Evolutionary conservation across 2,113 vertebrate species (phyloP).

Genomic region (Abramis brama): DNA sequence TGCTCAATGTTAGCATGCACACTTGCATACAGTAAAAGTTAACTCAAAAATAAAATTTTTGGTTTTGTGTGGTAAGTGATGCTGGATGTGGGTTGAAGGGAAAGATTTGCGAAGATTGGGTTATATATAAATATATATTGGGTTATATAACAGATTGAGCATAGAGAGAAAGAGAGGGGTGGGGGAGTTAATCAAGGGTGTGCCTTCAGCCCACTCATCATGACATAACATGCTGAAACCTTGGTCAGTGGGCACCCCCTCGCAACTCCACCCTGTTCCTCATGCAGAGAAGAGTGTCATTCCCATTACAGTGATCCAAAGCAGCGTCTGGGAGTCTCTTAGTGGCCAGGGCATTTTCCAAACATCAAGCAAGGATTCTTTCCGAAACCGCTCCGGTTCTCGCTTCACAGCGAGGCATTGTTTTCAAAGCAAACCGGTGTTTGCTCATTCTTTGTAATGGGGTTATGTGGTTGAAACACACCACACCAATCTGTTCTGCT

Average conservation of each 20-base stretch:
- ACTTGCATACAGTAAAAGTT: background rate
- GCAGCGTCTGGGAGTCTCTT: constrained; percentile 34
- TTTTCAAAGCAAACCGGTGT: background rate
- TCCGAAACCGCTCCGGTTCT: constrained; percentile 50
- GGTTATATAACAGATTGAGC: constrained; percentile 54
- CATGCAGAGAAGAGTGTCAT: constrained; percentile 57
- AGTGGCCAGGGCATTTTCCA: constrained; percentile 26
- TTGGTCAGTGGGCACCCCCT: constrained; percentile 49
- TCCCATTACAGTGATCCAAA: constrained; percentile 48
- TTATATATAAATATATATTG: constrained; percentile 59
- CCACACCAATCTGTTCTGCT: constrained; percentile 19
- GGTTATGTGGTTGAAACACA: background rate
- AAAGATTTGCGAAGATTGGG: constrained; percentile 48
- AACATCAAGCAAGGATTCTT: constrained; percentile 44
- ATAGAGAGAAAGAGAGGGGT: constrained; percentile 38
- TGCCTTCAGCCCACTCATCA: constrained; percentile 60
- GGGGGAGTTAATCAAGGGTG: constrained; percentile 56
- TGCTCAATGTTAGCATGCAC: too few species aligned
- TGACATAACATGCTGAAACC: constrained; percentile 70
- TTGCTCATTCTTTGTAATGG: constrained; percentile 14
- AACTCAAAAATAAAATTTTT: constrained; percentile 47
- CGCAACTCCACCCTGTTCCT: background rate
- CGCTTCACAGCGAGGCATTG: background rate
- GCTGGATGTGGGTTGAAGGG: constrained; percentile 61
- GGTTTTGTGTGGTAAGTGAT: constrained; percentile 62